A percentile compares a stretch with the other conserved stretches of the same genome.
These are phyloP conservation scores for Syngnathus scovelli DNA, from an alignment of 2,113 vertebrate genomes.

Conservation along the genomic window DNA sequence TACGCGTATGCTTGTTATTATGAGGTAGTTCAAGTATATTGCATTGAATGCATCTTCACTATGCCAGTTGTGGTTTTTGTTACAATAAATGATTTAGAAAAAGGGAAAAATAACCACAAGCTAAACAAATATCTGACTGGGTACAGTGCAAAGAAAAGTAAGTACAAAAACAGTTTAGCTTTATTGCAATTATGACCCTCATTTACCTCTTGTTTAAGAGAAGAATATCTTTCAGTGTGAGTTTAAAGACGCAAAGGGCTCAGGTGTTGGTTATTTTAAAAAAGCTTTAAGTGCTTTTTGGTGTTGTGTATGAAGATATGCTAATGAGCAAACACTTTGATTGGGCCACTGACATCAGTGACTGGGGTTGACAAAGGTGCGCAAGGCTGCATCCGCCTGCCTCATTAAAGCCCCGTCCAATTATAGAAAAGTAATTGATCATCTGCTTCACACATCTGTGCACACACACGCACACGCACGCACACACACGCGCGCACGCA, in stretches of 20 bases:
- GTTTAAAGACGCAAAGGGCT: neutral
- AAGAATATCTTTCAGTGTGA: neutral
- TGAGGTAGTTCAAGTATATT: neutral
- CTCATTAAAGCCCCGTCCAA: slow-evolving; percentile 71
- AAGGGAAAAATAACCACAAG: too few species aligned
- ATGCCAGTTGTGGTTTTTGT: neutral
- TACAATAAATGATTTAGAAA: neutral
- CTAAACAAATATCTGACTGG: neutral
- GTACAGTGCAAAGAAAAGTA: neutral
- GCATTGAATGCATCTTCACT: too few species aligned
- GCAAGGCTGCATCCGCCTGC: slow-evolving; percentile 64
- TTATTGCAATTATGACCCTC: neutral
- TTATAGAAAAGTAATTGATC: slow-evolving; percentile 73
- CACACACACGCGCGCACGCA: neutral
- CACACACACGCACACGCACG: slow-evolving; percentile 42
- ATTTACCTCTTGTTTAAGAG: neutral
- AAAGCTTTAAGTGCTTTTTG: neutral
- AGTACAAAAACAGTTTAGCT: neutral
- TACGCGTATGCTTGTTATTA: neutral
- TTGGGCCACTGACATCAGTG: slow-evolving; percentile 58
- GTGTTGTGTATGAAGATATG: slow-evolving; percentile 52
- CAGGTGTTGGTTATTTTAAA: neutral
- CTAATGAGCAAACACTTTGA: slow-evolving; percentile 62
- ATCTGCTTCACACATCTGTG: slow-evolving; percentile 47
- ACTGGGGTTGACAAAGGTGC: slow-evolving; percentile 63